Conservation (phyloP, 2,888 invertebrate species). For the Drosophila yooni region DNA sequence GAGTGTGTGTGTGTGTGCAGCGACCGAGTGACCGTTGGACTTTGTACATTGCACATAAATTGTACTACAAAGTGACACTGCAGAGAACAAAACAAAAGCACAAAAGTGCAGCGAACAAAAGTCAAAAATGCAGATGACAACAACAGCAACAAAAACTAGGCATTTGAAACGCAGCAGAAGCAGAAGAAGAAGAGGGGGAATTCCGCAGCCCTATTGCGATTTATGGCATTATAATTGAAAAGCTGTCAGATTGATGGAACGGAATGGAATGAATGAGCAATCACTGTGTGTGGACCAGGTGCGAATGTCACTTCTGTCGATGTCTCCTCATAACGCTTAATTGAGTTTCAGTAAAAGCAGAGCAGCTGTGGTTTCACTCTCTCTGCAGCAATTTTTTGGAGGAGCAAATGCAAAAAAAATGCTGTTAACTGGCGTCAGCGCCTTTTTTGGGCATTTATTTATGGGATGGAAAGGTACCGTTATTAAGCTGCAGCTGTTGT, state of each 20-base stretch:
- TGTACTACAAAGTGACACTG: conserved; percentile 62
- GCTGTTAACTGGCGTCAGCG: conserved; percentile 52
- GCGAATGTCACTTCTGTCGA: conserved; percentile 41
- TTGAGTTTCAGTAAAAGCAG: conserved; percentile 62
- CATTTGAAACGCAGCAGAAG: conserved; percentile 1
- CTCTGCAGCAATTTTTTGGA: conserved; percentile 33
- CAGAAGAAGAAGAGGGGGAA: conserved; percentile 13
- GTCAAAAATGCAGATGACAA: conserved; percentile 12
- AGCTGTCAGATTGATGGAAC: conserved; percentile 53
- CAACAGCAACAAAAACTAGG: conserved; percentile 28
- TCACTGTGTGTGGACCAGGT: conserved; percentile 36
- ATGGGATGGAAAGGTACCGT: conserved; percentile 45
- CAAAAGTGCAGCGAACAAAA: conserved; percentile 2
- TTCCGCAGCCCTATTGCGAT: conserved; percentile 25
- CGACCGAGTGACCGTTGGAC: conserved; percentile 78
- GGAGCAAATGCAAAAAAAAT: conserved; percentile 6
- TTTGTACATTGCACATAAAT: conserved; percentile 78
- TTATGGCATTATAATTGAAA: conserved; percentile 51
- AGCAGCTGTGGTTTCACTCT: conserved; percentile 38
- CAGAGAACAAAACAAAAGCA: conserved; percentile 16
- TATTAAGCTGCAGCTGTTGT: conserved; percentile 21
- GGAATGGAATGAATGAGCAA: conserved; percentile 6
- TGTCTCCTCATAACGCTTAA: conserved; percentile 52
- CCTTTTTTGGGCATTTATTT: conserved; percentile 71
- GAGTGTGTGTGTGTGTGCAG: conserved; percentile 20